A percentile compares a stretch with the other conserved stretches of the same genome.
phyloP scores from a whole-genome alignment of 2,797 vertebrate genomes.

The Rhabdomys pumilio region DNA sequence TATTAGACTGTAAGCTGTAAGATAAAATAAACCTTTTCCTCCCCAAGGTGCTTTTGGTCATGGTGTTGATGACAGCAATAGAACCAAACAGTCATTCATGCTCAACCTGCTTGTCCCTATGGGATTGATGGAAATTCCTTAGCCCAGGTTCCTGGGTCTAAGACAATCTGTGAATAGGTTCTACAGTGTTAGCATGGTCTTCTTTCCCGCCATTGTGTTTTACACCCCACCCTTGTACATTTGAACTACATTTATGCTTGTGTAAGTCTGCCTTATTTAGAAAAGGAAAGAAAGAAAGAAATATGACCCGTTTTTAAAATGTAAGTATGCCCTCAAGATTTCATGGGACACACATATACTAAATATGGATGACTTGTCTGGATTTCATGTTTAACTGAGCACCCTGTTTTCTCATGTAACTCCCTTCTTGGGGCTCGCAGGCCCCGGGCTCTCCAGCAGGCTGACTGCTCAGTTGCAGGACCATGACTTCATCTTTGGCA shows the following conservation, averaged over 20 bases:
- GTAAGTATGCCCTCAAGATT: not conserved
- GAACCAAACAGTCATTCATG: not conserved
- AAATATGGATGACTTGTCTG: not conserved
- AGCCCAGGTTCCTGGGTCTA: not conserved
- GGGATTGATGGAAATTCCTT: slow-evolving; percentile 34
- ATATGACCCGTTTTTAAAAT: not conserved
- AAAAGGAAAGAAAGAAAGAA: not conserved
- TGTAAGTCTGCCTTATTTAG: slow-evolving; percentile 44
- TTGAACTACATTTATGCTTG: not conserved
- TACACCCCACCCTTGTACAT: not conserved
- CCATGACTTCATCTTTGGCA: slow-evolving; percentile 63
- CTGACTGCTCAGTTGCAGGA: not conserved
- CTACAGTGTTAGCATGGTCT: not conserved
- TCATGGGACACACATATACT: not conserved
- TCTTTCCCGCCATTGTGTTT: not conserved
- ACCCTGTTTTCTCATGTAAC: not conserved
- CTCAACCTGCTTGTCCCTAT: too few species aligned
- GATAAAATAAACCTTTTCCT: not conserved
- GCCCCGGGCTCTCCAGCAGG: not conserved
- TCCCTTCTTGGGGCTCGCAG: not conserved
- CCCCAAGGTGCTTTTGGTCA: not conserved
- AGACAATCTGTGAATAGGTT: slow-evolving; percentile 62
- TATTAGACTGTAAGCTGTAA: not conserved
- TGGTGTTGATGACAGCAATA: not conserved
- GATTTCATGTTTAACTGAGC: not conserved